Conservation (phyloP, 2,113 vertebrate species). For the Mesembrinibis cayennensis region DNA sequence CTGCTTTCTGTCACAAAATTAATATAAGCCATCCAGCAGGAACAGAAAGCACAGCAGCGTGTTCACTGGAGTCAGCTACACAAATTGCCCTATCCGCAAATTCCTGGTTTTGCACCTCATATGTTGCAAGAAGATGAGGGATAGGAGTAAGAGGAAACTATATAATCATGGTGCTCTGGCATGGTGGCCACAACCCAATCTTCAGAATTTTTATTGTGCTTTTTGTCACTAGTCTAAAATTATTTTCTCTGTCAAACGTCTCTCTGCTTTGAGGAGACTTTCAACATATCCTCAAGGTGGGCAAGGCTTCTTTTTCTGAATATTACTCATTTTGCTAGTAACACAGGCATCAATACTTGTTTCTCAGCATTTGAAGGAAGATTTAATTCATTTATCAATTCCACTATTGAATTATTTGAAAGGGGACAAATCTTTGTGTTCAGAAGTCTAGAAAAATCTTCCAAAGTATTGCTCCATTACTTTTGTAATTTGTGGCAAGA, state of each 20-base stretch:
- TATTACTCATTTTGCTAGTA: neutral
- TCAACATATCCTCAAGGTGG: neutral
- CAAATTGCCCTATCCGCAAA: neutral
- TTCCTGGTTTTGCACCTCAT: neutral
- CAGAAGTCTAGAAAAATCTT: neutral
- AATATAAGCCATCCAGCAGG: neutral
- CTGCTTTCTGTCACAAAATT: neutral
- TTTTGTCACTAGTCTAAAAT: neutral
- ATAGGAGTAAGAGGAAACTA: neutral
- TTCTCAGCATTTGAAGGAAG: neutral
- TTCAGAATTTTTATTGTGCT: neutral
- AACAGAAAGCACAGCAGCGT: neutral
- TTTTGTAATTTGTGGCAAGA: neutral
- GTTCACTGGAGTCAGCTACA: neutral
- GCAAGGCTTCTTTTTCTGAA: neutral
- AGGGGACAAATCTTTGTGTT: neutral
- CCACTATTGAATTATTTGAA: neutral
- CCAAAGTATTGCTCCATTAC: neutral
- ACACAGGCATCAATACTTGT: neutral
- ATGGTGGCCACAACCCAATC: neutral
- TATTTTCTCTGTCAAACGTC: neutral
- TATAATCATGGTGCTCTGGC: neutral
- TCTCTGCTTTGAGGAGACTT: neutral
- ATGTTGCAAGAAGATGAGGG: neutral
- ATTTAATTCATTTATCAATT: conserved; percentile 15